Percentiles rank a stretch among this genome's conserved stretches.
Evolutionary conservation across 2,888 invertebrate species (phyloP).

Genomic region (Parnassius orleans): DNA sequence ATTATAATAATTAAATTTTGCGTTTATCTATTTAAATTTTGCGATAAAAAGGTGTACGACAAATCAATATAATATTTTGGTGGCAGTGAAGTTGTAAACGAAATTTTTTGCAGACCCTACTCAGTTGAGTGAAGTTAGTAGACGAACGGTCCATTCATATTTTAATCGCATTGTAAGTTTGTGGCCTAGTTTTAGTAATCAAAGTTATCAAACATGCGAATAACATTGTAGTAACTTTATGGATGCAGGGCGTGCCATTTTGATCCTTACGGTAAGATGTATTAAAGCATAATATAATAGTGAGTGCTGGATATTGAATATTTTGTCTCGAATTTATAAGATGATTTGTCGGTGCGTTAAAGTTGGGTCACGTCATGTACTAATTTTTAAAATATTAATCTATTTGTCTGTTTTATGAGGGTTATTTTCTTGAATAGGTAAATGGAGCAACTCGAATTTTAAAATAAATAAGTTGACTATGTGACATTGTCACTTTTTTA

Average conservation of each 20-base stretch:
- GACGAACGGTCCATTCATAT: too few relatives aligned
- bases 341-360: slow-evolving; percentile 2
- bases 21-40: not conserved
- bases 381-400: not conserved
- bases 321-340: slow-evolving; percentile 18
- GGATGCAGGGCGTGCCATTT: slow-evolving; percentile 22
- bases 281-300: not conserved
- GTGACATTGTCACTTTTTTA: too few relatives aligned
- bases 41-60: not conserved
- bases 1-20: not conserved
- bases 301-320: not conserved
- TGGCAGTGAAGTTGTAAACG: too few relatives aligned
- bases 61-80: too few relatives aligned
- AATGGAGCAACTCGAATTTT: too few relatives aligned
- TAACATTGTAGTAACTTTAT: not conserved
- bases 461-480: too few relatives aligned
- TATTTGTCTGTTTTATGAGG: too few relatives aligned
- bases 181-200: slow-evolving; percentile 21
- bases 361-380: slow-evolving; percentile 17
- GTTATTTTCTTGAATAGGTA: too few relatives aligned
- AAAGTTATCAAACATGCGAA: not conserved
- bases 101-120: too few relatives aligned
- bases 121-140: too few relatives aligned
- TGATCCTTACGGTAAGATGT: slow-evolving; percentile 1
- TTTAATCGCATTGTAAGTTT: slow-evolving; percentile 2